Evolutionary conservation across 2,113 vertebrate genomes (phyloP), one percentile per base, ranked within the genome.

Genomic region (Petromus typicus): DNA sequence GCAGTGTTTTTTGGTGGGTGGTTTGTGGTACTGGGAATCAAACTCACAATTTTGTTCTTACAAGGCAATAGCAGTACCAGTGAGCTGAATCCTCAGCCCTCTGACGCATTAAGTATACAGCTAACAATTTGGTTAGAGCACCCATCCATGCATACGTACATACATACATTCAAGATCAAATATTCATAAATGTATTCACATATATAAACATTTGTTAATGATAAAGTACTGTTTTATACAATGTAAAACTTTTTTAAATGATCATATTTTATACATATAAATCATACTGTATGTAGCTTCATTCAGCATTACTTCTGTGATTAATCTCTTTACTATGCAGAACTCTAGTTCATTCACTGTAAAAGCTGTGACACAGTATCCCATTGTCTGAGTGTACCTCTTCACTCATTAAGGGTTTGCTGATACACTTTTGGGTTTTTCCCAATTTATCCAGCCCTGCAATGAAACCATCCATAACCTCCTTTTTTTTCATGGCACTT

Each of bases 341-440:
- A 91, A 45, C 43, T 86, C 75, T 78, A 82, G 86, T 54, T 91
- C 63, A 81, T n/a, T 91, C 34, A 73, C 81, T 92, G 93, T 81
- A 59, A 90, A 18, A 75, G 69, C 1, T 79, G 11, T 67, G 79
- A 73, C 94, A n/a, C 67, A 79, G 82, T 66, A 93, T 7, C 63
- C 16, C n/a, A 67, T 32, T 75, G 67, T 27, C 18, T 71, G 10
- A 73, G 11, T 56, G 84, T 57, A 69, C 8, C 7, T 61, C 83
- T 73, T 43, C 64, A 86, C 40, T 86, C 69, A 78, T 54, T 34
- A 80, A 34, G 5, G 89, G 75, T 25, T 64, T 78, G 22, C 45
- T 86, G 2, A 43, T 64, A 11, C 22, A 40, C 43, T 76, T 76
- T 67, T 2, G 48, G 59, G 1, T 37, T 83, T 91, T 89, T 27